These are phyloP conservation scores for Oxyruncus cristatus DNA, from an alignment of 2,113 vertebrate species.

Conservation along the genomic window DNA sequence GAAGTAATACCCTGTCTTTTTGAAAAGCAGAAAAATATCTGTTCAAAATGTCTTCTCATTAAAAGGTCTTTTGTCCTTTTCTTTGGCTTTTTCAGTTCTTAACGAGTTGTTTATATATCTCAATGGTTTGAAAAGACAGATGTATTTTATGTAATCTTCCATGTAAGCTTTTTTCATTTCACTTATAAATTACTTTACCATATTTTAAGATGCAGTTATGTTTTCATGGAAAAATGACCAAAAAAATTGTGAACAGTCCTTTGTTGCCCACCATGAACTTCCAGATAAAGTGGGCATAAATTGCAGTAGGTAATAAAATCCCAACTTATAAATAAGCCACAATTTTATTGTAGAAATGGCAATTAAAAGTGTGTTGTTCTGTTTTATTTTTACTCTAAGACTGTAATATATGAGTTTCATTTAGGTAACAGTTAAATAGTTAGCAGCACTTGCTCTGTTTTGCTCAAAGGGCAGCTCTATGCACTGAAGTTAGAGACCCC, in stretches of 20 bases:
- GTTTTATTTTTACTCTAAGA: constrained; percentile 62
- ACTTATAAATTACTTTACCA: constrained; percentile 87
- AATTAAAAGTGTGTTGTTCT: constrained; percentile 69
- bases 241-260: constrained; percentile 56
- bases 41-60: constrained; percentile 58
- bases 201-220: constrained; percentile 73
- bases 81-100: constrained; percentile 64
- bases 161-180: constrained; percentile 76
- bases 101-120: constrained; percentile 74
- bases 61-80: constrained; percentile 69
- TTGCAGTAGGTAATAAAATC: constrained; percentile 71
- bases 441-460: constrained; percentile 39
- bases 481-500: not conserved
- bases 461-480: not conserved
- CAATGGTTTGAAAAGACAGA: constrained; percentile 74
- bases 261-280: constrained; percentile 65
- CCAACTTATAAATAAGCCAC: constrained; percentile 68
- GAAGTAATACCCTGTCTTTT: constrained; percentile 41
- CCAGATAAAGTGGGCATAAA: constrained; percentile 73
- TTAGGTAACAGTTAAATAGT: constrained; percentile 43
- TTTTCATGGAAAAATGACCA: constrained; percentile 62
- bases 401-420: constrained; percentile 65
- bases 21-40: constrained; percentile 36
- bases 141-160: constrained; percentile 77
- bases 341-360: constrained; percentile 71